phyloP scores from a whole-genome alignment of 2,888 invertebrate genomes.

The Crocallis elinguaria region DNA sequence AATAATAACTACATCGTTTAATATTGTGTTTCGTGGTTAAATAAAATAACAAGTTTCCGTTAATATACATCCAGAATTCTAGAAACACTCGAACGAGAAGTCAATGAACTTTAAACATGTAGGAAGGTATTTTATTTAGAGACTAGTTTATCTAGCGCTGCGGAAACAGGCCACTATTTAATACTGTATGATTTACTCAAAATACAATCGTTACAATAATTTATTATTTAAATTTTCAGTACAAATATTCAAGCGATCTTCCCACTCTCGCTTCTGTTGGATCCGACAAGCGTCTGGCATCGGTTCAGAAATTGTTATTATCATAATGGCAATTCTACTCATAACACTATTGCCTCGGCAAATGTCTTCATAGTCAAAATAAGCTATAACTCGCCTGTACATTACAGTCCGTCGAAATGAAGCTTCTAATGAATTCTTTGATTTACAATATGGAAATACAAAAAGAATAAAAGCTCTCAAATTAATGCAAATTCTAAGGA shows the following conservation, averaged over 20 bases:
- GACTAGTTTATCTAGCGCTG: conserved; percentile 10
- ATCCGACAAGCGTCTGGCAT: conserved; percentile 73
- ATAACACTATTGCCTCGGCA: conserved; percentile 72
- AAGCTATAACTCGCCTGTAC: conserved; percentile 65
- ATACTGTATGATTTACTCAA: conserved; percentile 58
- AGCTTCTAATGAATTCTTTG: conserved; percentile 55
- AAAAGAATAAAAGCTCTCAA: conserved; percentile 21
- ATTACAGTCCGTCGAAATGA: conserved; percentile 62
- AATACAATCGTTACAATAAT: conserved; percentile 53
- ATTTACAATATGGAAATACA: conserved; percentile 47
- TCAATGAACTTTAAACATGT: conserved; percentile 25
- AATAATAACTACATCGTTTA: too few species aligned
- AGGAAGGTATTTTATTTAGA: conserved; percentile 27
- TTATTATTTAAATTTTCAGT: conserved; percentile 65
- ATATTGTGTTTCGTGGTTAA: conserved; percentile 1
- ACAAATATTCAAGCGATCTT: conserved; percentile 58
- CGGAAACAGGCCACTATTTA: conserved; percentile 20
- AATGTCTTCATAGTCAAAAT: conserved; percentile 69
- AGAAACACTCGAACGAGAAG: conserved; percentile 7
- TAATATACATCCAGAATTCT: too few species aligned
- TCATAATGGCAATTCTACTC: conserved; percentile 73
- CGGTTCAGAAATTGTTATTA: conserved; percentile 75
- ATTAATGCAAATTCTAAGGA: conserved; percentile 21
- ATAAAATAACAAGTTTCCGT: conserved; percentile 5
- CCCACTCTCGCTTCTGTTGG: conserved; percentile 58